Evolutionary conservation across 2,113 vertebrate genomes (phyloP), one percentile per base, ranked within the genome.

Genomic region (Lagopus muta): DNA sequence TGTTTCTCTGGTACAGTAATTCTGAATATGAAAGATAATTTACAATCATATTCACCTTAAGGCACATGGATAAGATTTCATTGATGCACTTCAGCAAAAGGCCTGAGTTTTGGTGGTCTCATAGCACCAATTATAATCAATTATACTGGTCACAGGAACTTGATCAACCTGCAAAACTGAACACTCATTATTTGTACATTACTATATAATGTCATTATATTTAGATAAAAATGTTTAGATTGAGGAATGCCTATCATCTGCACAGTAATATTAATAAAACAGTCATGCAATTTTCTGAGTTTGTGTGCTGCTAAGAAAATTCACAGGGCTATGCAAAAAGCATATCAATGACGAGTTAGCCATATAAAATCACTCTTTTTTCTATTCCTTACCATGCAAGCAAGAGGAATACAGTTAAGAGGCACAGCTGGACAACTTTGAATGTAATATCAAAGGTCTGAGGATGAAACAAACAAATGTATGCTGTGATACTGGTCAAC

Each of bases 21-120:
- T 92, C 71, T 95, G 81, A 93, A 80, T 93, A 94, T 75, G 40
- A 92, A 92, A 94, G 79, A 91, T 45, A 95, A 92, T 90, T 89
- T 91, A 77, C 28, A 89, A 32, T 87, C 78, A 88, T 0, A 0
- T 45, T 88, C 0, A 6, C 91, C 82, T 88, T 80, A 82, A 96
- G 81, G 67, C 80, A 91, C 82, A 91, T 36, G 76, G 84, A 80
- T 86, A 92, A 92, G 64, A 74, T 30, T 74, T 65, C 50, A 71
- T 21, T 95, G 86, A 52, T 0, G 20, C 43, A 57, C 36, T 66
- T 82, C 54, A 62, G 90, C n/a, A 84, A 78, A 89, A 87, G 16
- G 18, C 32, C 36, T 89, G 48, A 4, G 38, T 89, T 95, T 92
- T 62, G 84, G 43, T 62, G 48, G 48, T 78, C 65, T 64, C 60